Evolutionary conservation across 1,140 invertebrate species (phyloP).

Genomic region (Heliconius nattereri): DNA sequence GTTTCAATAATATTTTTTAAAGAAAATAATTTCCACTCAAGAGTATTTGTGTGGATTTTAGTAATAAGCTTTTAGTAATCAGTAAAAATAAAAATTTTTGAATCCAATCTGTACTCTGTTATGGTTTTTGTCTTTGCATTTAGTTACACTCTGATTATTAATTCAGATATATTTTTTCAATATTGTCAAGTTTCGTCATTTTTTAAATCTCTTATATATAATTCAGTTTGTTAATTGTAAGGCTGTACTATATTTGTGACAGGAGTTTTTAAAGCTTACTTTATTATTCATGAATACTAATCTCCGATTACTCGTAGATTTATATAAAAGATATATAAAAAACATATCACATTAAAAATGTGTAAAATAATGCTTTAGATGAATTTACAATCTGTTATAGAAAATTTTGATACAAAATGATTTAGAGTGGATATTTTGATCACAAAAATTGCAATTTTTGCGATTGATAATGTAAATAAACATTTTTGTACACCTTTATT

Average conservation of each 20-base stretch:
- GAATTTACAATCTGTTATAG: slow-evolving; percentile 26
- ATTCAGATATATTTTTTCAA: not conserved
- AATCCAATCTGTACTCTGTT: not conserved
- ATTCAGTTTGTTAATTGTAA: not conserved
- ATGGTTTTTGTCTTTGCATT: not conserved
- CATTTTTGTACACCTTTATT: slow-evolving; percentile 33
- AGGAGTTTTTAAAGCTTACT: not conserved
- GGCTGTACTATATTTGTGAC: not conserved
- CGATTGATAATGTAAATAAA: slow-evolving; percentile 19
- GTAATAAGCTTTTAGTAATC: not conserved
- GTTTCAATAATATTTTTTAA: no score
- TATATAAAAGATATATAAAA: not conserved
- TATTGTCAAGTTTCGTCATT: not conserved
- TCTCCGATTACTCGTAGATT: not conserved
- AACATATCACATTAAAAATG: slow-evolving; percentile 30
- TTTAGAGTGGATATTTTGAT: slow-evolving; percentile 16
- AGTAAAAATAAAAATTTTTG: not conserved
- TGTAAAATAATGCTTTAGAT: slow-evolving; percentile 29
- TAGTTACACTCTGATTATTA: not conserved
- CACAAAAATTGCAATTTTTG: slow-evolving; percentile 13
- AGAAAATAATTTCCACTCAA: not conserved
- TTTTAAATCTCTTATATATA: not conserved
- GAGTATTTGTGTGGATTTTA: slow-evolving; percentile 33
- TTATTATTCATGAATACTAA: not conserved
- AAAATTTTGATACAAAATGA: slow-evolving; percentile 25